Base-by-base conservation (phyloP, 2,113 vertebrate species). In the Podarcis muralis region DNA sequence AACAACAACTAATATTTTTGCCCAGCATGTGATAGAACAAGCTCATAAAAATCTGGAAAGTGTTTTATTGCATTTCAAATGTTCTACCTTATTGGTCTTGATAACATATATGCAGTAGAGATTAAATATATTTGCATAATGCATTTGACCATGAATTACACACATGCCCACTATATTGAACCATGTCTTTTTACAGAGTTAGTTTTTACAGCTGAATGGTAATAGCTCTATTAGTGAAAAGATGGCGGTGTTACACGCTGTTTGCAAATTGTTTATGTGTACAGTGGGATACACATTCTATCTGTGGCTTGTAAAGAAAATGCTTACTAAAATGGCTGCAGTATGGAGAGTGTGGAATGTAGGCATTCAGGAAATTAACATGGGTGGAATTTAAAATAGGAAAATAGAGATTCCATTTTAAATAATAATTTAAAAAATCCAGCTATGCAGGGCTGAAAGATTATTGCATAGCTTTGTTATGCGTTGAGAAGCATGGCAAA, bases 241-340 rank as follows among this genome's bases (percentile, higher is more conserved):
- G 81, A 76, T 69, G 3, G 85, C 76, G 27, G 0, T 15, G 12
- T 76, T 91, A 83, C 1, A 9, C 81, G 74, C 5, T 57, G 1
- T 30, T 93, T 2, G 25, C 57, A 23, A 27, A 81, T 89, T 90
- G 18, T 66, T 89, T 27, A 83, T 27, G 75, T 7, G 1, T 22
- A 11, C 84, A 12, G 35, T 87, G 78, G 75, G 72, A 76, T 86
- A 11, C 0, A 3, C 6, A 40, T 92, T 87, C 3, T 77, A n/a
- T 90, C 69, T 91, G 35, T 80, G 85, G 30, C 16, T 93, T 18
- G 9, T 77, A 27, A 81, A 84, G 71, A 87, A 90, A 90, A 83
- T 91, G 3, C 35, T 53, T 6, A 1, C n/a, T 81, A 83, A 87
- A 40, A 23, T 69, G 2, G 1, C 59, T 57, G 15, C 59, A 87